Conservation (phyloP, 2,888 invertebrate genomes). For the Agonum fuliginosum region DNA sequence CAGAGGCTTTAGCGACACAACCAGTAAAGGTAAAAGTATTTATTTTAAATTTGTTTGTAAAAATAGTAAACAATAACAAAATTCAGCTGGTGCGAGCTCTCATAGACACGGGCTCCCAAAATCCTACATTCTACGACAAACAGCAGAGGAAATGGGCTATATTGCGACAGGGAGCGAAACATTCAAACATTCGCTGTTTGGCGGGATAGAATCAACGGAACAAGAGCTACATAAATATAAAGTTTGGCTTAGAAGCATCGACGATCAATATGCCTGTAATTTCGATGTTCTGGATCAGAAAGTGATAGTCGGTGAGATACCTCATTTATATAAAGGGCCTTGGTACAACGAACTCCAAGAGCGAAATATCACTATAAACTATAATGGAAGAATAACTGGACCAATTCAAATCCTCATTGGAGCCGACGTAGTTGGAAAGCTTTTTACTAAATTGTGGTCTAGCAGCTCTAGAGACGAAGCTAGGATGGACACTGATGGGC, state of each 20-base stretch:
- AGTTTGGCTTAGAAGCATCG: not conserved
- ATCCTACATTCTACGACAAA: constrained; percentile 50
- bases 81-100: constrained; percentile 30
- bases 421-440: constrained; percentile 54
- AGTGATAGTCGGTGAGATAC: not conserved
- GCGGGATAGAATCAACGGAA: not conserved
- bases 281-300: constrained; percentile 28
- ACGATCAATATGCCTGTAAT: constrained; percentile 14
- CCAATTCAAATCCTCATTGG: constrained; percentile 58
- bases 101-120: constrained; percentile 56
- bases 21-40: not conserved
- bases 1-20: constrained; percentile 20
- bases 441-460: constrained; percentile 60
- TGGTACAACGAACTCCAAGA: constrained; percentile 5
- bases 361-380: constrained; percentile 4
- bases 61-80: constrained; percentile 10
- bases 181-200: constrained; percentile 14
- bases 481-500: constrained; percentile 62
- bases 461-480: constrained; percentile 59
- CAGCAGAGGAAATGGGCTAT: constrained; percentile 53
- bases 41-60: constrained; percentile 37
- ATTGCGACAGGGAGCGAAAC: constrained; percentile 3
- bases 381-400: not conserved
- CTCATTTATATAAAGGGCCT: not conserved
- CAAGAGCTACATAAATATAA: not conserved